Evolutionary conservation across 2,797 vertebrate genomes (phyloP), one percentile per base, ranked within the genome.

Genomic region (Leucoraja ocellata): DNA sequence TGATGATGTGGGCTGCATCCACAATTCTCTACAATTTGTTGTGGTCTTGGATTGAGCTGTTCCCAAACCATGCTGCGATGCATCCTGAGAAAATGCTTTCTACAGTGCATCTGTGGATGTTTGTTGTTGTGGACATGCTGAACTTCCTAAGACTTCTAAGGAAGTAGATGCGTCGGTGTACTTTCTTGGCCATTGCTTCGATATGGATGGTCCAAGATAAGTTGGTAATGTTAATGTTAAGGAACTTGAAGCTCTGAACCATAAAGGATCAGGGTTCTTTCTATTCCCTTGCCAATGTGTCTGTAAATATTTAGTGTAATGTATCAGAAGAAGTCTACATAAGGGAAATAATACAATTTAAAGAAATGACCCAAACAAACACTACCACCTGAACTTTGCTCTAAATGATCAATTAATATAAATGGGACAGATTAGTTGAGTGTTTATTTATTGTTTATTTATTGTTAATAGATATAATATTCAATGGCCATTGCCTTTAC

Each of bases 321-420:
- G 32, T 21, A 3, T 74, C 71, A 74, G 61, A 65, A n/a, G 83
- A 86, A 68, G n/a, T 18, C 16, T 88, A n/a, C 6, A 63, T 11
- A 63, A 25, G 10, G 61, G 16, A 32, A 32, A 88, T 65, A 23
- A n/a, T n/a, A 28, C 28, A 63, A 86, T 68, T 88, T 1, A 88
- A 88, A 68, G 14, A 36, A 88, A 63, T 86, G 61, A n/a, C 10
- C 83, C 83, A 63, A 86, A 86, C 54, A 61, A 84, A 86, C 63
- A 9, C 1, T 18, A 36, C 8, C 14, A 1, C 8, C 14, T 68
- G 16, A 88, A 32, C n/a, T 68, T 68, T 63, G n/a, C 14, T 1
- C 14, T 36, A 18, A n/a, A 88, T 88, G 36, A 65, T n/a, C 61
- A 36, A 14, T 9, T 88, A 18, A 65, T 9, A 88, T 68, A 68